A percentile compares a stretch with the other conserved stretches of the same genome.
Evolutionary conservation across 1,140 invertebrate genomes (phyloP).

Genomic region (Trachymyrmex septentrionalis): DNA sequence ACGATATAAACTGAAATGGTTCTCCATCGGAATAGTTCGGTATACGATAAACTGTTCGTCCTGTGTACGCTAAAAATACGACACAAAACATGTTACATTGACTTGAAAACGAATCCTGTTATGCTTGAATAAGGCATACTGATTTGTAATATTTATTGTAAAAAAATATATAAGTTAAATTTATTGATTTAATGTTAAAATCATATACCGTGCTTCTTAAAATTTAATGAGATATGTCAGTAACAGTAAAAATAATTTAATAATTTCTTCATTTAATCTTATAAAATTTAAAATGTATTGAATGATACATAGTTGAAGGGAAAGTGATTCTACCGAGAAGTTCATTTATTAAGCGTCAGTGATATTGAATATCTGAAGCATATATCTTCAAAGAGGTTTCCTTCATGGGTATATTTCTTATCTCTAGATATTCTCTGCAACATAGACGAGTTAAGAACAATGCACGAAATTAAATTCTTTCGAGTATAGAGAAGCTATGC

Average conservation of each 20-base stretch:
- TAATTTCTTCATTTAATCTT: not conserved
- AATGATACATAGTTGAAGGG: not conserved
- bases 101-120: conserved; percentile 15
- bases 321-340: not conserved
- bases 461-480: conserved; percentile 78
- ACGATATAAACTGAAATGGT: conserved; percentile 23
- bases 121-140: not conserved
- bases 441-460: conserved; percentile 42
- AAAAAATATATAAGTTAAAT: not conserved
- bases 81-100: conserved; percentile 15
- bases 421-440: conserved; percentile 55
- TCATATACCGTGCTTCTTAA: not conserved
- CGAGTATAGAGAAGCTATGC: conserved; percentile 55
- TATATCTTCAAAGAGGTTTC: conserved; percentile 45
- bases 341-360: conserved; percentile 48
- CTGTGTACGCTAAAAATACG: conserved; percentile 14
- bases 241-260: conserved; percentile 16
- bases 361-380: conserved; percentile 37
- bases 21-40: conserved; percentile 47
- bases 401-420: conserved; percentile 18
- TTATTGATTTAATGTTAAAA: not conserved
- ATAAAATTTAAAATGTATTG: not conserved
- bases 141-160: not conserved
- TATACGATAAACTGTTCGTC: conserved; percentile 62
- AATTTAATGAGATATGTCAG: conserved; percentile 2